phyloP scores from a whole-genome alignment of 2,888 invertebrate genomes.

The Monoplex corrugatus region DNA sequence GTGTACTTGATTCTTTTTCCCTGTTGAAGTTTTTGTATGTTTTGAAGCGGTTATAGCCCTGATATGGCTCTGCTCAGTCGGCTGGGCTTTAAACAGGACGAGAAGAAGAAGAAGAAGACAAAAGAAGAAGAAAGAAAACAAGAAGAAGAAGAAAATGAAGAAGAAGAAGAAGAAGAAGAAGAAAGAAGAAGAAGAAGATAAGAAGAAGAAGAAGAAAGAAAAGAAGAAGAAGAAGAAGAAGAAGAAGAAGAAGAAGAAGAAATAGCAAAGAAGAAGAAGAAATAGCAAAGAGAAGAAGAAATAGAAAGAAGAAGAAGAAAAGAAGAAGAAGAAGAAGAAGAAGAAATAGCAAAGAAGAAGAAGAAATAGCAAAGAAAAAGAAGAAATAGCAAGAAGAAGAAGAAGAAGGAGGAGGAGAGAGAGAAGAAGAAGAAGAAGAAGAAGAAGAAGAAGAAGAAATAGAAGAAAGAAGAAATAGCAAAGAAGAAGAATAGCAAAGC shows the following conservation, averaged over 20 bases:
- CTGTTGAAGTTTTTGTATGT: too few relatives aligned
- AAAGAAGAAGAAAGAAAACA: background rate
- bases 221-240: background rate
- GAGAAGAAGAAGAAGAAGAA: background rate
- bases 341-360: background rate
- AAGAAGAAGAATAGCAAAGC: too few relatives aligned
- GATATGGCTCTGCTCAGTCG: too few relatives aligned
- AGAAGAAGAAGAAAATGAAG: too few relatives aligned
- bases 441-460: too few relatives aligned
- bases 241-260: background rate
- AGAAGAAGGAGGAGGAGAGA: background rate
- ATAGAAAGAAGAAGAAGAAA: background rate
- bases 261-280: background rate
- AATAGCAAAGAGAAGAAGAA: constrained; percentile 5
- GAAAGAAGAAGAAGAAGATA: background rate
- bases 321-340: background rate
- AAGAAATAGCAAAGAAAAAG: background rate
- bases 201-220: background rate
- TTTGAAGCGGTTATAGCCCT: too few relatives aligned
- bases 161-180: too few relatives aligned
- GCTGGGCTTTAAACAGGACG: too few relatives aligned
- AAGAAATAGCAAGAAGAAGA: background rate
- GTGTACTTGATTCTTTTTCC: too few relatives aligned
- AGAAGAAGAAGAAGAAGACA: too few relatives aligned
- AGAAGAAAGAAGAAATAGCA: too few relatives aligned